Percentiles rank a stretch among this genome's conserved stretches.
Evolutionary conservation across 2,888 invertebrate species (phyloP).

Genomic region (Ichneumoninae sp.): DNA sequence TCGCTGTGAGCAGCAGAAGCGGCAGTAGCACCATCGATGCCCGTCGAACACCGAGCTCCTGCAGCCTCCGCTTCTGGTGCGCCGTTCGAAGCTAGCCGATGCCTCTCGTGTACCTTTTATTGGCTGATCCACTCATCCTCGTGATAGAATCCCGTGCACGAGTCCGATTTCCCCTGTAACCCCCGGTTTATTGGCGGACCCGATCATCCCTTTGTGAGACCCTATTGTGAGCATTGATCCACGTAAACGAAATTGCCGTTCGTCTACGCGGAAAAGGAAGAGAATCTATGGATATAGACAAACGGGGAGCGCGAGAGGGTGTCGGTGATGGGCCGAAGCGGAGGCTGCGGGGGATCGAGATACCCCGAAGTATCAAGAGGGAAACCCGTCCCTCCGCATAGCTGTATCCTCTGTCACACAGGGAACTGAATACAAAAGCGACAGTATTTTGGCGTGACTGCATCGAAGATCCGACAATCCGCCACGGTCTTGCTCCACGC

Average conservation of each 20-base stretch:
- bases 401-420: slow-evolving; percentile 54
- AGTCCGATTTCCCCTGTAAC: slow-evolving; percentile 80
- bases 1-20: slow-evolving; percentile 45
- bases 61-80: slow-evolving; percentile 35
- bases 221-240: slow-evolving; percentile 81
- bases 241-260: slow-evolving; percentile 83
- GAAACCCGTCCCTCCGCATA: slow-evolving; percentile 38
- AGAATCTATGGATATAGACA: slow-evolving; percentile 34
- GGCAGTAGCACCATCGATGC: slow-evolving; percentile 24
- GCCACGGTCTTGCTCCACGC: slow-evolving; percentile 76
- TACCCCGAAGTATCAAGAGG: slow-evolving; percentile 33
- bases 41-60: slow-evolving; percentile 15
- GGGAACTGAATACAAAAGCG: slow-evolving; percentile 72
- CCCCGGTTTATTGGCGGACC: slow-evolving; percentile 81
- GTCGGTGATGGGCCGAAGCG: not conserved
- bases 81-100: slow-evolving; percentile 29
- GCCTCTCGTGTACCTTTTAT: slow-evolving; percentile 77
- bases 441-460: slow-evolving; percentile 81
- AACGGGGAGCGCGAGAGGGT: not conserved
- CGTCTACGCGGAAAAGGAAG: slow-evolving; percentile 71
- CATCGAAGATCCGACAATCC: slow-evolving; percentile 73
- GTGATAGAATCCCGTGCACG: slow-evolving; percentile 80
- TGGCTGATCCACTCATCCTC: slow-evolving; percentile 81
- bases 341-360: slow-evolving; percentile 38
- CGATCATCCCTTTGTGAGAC: slow-evolving; percentile 81